Conservation (phyloP, 1,140 invertebrate species). For the Latrodectus geometricus region DNA sequence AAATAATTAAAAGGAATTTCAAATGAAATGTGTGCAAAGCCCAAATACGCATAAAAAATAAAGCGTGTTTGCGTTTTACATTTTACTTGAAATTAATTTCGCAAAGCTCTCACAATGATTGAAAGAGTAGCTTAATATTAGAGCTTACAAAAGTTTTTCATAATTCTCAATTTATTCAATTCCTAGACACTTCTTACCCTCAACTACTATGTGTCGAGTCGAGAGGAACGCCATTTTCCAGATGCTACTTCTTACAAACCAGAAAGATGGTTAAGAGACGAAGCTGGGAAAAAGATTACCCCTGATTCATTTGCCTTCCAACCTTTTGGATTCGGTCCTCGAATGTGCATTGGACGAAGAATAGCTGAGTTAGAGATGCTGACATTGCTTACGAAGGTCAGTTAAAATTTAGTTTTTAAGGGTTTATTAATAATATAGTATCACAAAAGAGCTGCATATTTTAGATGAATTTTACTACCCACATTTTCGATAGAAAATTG, state of each 20-base stretch:
- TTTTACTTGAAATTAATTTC: too few species aligned
- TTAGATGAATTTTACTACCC: too few species aligned
- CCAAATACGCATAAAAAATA: too few species aligned
- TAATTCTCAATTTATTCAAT: constrained; percentile 38
- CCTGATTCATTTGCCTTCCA: constrained; percentile 70
- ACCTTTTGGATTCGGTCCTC: constrained; percentile 76
- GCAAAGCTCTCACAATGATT: too few species aligned
- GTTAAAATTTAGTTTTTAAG: too few species aligned
- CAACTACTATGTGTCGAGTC: constrained; percentile 51
- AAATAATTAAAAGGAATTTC: too few species aligned
- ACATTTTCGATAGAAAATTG: too few species aligned
- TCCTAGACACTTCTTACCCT: constrained; percentile 70
- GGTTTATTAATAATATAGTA: too few species aligned
- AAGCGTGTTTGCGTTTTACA: too few species aligned
- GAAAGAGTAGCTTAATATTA: too few species aligned
- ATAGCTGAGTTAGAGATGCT: constrained; percentile 62
- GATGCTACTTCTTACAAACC: constrained; percentile 71
- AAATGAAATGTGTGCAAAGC: too few species aligned
- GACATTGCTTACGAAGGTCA: constrained; percentile 51
- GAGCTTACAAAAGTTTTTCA: background rate
- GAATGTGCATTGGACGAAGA: constrained; percentile 72
- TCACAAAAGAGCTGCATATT: too few species aligned
- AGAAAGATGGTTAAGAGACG: constrained; percentile 56
- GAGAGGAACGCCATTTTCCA: constrained; percentile 64
- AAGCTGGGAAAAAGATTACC: background rate